Evolutionary conservation across 2,113 vertebrate species (phyloP), one percentile per base, ranked within the genome.

Genomic region (Hydropotes inermis): DNA sequence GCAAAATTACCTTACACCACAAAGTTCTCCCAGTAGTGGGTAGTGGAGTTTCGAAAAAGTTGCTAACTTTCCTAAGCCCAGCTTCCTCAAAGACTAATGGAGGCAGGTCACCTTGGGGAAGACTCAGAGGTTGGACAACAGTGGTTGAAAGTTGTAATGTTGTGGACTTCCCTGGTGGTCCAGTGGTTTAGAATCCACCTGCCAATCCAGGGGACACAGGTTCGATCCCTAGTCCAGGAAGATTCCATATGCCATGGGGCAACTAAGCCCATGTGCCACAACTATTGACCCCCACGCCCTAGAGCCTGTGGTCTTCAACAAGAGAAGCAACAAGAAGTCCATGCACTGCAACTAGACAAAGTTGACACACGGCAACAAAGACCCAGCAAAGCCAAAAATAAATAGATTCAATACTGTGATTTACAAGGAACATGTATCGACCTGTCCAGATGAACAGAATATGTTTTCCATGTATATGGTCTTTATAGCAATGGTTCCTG

Each of bases 11-110:
- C 33, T 88, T 45, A 45, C 4, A 79, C n/a, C 17, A 43, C 58
- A 74, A 87, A 92, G 19, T 30, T 91, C 82, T 81, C 33, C 57
- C 57, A 90, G 50, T 70, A 90, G 57, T 19, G 52, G 36, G 61
- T n/a, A 94, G 28, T 3, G 7, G 23, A 84, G 23, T 93, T 93
- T 30, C 28, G 27, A 90, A 50, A 43, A 91, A 81, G 43, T 10
- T 45, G 33, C 57, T 79, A 39, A 61, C 84, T 94, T 57, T 70
- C 89, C 39, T 82, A 89, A 70, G 4, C 58, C 27, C 21, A n/a
- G 60, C 61, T 79, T 25, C 50, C 27, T 78, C 74, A 60, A 85
- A 96, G 36, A 36, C n/a, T 91, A 47, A 8, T 4, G 1, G 33
- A 81, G 36, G 84, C 45, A 92, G 47, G n/a, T n/a, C 16, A 61